phyloP scores from a whole-genome alignment of 2,888 invertebrate species.

The Drosophila gaucha region DNA sequence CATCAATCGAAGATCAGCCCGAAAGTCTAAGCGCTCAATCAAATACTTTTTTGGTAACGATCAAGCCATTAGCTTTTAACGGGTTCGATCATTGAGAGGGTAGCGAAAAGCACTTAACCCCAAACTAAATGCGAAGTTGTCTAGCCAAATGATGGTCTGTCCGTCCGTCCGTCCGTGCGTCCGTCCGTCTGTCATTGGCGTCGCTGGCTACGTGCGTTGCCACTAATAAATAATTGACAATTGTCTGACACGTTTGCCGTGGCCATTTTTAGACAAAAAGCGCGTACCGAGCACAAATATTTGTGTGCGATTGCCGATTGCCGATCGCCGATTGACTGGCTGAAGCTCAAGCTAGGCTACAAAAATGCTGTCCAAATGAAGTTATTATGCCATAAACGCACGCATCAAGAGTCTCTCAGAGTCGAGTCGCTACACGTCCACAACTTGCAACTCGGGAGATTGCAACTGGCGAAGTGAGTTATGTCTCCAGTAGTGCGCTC shows the following conservation, averaged over 20 bases:
- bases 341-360: constrained; percentile 37
- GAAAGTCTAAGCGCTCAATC: constrained; percentile 34
- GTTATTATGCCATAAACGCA: constrained; percentile 84
- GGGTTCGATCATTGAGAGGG: constrained; percentile 13
- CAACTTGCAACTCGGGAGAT: constrained; percentile 29
- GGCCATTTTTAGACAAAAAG: constrained; percentile 76
- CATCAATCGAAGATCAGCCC: constrained; percentile 8
- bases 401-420: constrained; percentile 70
- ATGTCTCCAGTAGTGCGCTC: constrained; percentile 60
- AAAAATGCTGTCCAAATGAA: constrained; percentile 82
- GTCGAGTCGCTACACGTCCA: constrained; percentile 37
- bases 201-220: constrained; percentile 73
- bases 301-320: constrained; percentile 40
- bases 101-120: constrained; percentile 53
- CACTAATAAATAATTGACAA: constrained; percentile 78
- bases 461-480: constrained; percentile 63
- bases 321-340: constrained; percentile 16
- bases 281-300: constrained; percentile 57
- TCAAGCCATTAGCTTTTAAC: constrained; percentile 29
- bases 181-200: constrained; percentile 24
- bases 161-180: not conserved
- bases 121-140: constrained; percentile 51
- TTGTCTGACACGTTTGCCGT: constrained; percentile 78
- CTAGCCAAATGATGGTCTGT: constrained; percentile 38
- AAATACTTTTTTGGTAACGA: constrained; percentile 19